Percentiles rank a stretch among this genome's conserved stretches.
These are phyloP conservation scores for Papilio glaucus DNA, from an alignment of 1,140 invertebrate genomes.

Conservation along the genomic window DNA sequence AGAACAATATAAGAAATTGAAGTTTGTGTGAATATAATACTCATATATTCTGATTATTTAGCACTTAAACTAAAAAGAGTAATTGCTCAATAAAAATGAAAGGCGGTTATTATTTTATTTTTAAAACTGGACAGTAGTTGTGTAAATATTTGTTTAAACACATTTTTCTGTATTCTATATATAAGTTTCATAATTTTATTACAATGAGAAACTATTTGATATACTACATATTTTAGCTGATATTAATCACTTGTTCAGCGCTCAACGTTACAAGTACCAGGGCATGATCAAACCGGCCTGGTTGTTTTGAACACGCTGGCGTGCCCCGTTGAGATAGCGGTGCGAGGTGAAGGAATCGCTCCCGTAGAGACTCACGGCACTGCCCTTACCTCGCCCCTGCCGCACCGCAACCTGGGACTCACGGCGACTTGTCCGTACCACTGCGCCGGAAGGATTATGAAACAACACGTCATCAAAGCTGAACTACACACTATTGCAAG, in stretches of 20 bases:
- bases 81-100: too few relatives aligned
- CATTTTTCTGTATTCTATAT: too few relatives aligned
- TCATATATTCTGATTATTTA: too few relatives aligned
- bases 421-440: conserved; percentile 50
- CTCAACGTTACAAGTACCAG: conserved; percentile 70
- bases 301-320: conserved; percentile 64
- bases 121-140: too few relatives aligned
- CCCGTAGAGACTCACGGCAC: conserved; percentile 60
- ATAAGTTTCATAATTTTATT: too few relatives aligned
- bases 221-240: too few relatives aligned
- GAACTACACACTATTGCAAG: conserved; percentile 61
- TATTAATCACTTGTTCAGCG: conserved; percentile 50
- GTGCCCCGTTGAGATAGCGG: conserved; percentile 59
- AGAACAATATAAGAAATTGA: too few relatives aligned
- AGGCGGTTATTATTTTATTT: too few relatives aligned
- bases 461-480: conserved; percentile 46
- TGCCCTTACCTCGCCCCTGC: conserved; percentile 64
- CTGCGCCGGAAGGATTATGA: conserved; percentile 68
- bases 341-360: conserved; percentile 57
- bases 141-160: too few relatives aligned
- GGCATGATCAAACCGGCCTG: conserved; percentile 60
- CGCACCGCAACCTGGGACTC: conserved; percentile 47
- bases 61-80: too few relatives aligned
- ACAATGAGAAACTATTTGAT: too few relatives aligned
- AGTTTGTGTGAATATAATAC: too few relatives aligned